phyloP scores from a whole-genome alignment of 2,113 vertebrate genomes.

The Hipposideros armiger region DNA sequence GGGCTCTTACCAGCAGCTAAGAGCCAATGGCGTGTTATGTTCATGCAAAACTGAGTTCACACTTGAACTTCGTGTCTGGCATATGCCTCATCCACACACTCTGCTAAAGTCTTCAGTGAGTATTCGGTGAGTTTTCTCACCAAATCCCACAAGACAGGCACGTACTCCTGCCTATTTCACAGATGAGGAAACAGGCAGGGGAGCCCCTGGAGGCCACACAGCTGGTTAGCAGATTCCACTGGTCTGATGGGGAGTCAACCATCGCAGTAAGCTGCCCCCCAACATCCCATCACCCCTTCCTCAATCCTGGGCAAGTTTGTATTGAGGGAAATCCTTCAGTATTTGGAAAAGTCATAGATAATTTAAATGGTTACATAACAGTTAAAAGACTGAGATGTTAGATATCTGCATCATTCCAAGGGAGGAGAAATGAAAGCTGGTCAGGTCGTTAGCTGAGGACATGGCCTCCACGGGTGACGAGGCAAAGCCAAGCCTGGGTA shows the following conservation, averaged over 20 bases:
- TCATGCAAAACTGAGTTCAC: not conserved
- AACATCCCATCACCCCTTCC: not conserved
- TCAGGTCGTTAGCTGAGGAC: rapidly evolving
- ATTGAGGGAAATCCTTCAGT: not conserved
- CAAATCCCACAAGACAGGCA: not conserved
- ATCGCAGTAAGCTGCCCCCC: rapidly evolving
- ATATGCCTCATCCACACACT: rapidly evolving
- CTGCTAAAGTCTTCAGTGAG: rapidly evolving
- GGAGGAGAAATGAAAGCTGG: not conserved
- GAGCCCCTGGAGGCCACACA: rapidly evolving
- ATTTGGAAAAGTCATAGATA: not conserved
- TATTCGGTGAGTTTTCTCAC: not conserved
- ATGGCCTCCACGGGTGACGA: rapidly evolving
- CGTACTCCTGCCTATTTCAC: rapidly evolving
- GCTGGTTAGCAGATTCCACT: rapidly evolving
- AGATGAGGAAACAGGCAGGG: not conserved
- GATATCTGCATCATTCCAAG: not conserved
- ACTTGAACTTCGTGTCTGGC: not conserved
- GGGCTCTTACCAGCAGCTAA: not conserved
- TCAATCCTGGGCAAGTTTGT: rapidly evolving
- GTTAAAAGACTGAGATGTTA: not conserved
- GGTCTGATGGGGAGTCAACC: rapidly evolving
- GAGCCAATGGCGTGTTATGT: no score
- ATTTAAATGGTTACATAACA: not conserved
- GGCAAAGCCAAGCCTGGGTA: not conserved